These are phyloP conservation scores for Nothobranchius furzeri DNA, from an alignment of 2,113 vertebrate species.

Conservation along the genomic window DNA sequence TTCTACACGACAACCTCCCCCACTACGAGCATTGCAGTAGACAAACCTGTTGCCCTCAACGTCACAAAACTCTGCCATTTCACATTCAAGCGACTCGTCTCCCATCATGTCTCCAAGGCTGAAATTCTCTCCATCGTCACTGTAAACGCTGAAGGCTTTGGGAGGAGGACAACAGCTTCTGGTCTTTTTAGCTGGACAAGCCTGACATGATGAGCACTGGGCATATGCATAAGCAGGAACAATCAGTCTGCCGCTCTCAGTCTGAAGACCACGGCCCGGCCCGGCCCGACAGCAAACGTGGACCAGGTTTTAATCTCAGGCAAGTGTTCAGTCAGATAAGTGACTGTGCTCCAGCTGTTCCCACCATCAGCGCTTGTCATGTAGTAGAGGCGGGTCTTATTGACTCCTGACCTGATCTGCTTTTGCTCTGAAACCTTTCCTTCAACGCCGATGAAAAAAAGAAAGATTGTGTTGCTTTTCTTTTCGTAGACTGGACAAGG, in stretches of 20 bases:
- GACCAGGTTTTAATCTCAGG: constrained; percentile 5
- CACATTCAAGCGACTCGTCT: constrained; percentile 3
- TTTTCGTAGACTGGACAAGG: not conserved
- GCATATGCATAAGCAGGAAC: constrained; percentile 16
- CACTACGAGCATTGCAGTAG: constrained; percentile 14
- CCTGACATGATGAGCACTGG: not conserved
- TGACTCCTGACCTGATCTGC: constrained; percentile 7
- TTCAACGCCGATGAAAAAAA: constrained; percentile 14
- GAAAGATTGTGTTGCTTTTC: not conserved
- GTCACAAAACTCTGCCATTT: constrained; percentile 8
- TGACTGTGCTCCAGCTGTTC: constrained; percentile 11
- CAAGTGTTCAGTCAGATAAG: not conserved
- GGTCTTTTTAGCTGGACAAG: not conserved
- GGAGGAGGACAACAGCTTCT: not conserved
- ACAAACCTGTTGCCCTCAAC: not conserved
- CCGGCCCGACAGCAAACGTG: constrained; percentile 16
- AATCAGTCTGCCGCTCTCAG: not conserved
- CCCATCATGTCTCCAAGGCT: not conserved
- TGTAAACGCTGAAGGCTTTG: not conserved
- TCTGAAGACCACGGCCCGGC: constrained; percentile 17
- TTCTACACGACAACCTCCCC: constrained; percentile 7
- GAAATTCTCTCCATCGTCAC: not conserved
- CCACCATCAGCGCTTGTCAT: constrained; percentile 6
- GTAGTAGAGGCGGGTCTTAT: constrained; percentile 18
- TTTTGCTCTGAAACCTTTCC: not conserved